phyloP scores from a whole-genome alignment of 2,797 vertebrate species.

The Parauchenoglanis ngamensis region DNA sequence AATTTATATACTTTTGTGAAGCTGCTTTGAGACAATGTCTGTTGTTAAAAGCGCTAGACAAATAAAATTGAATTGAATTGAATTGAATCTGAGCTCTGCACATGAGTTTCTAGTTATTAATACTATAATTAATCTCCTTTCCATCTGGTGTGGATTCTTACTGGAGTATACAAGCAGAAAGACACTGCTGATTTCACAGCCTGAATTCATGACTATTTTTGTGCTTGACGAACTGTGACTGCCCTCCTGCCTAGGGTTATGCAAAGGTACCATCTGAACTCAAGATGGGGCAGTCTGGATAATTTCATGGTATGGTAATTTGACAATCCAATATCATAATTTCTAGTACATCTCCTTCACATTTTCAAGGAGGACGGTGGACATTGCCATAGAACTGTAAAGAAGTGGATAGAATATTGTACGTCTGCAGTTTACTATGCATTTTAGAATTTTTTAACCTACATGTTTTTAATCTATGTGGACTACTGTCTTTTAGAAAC shows the following conservation, averaged over 20 bases:
- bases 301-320: constrained; percentile 23
- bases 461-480: background rate
- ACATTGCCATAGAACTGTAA: background rate
- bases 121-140: background rate
- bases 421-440: background rate
- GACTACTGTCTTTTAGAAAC: background rate
- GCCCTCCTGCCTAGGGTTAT: background rate
- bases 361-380: background rate
- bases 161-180: constrained; percentile 1
- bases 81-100: too few relatives aligned
- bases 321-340: background rate
- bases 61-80: too few relatives aligned
- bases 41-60: too few relatives aligned
- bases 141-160: background rate
- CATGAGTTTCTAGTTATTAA: too few relatives aligned
- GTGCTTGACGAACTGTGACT: constrained; percentile 33
- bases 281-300: background rate
- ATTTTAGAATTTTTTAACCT: background rate
- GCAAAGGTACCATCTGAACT: constrained; percentile 11
- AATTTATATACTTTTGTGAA: too few relatives aligned
- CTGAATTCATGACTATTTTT: constrained; percentile 32
- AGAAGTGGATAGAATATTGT: background rate
- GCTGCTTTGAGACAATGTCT: too few relatives aligned
- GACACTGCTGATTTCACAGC: constrained; percentile 33
- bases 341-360: background rate